These are phyloP conservation scores for Xylota sylvarum DNA, from an alignment of 2,888 invertebrate genomes.

Conservation along the genomic window DNA sequence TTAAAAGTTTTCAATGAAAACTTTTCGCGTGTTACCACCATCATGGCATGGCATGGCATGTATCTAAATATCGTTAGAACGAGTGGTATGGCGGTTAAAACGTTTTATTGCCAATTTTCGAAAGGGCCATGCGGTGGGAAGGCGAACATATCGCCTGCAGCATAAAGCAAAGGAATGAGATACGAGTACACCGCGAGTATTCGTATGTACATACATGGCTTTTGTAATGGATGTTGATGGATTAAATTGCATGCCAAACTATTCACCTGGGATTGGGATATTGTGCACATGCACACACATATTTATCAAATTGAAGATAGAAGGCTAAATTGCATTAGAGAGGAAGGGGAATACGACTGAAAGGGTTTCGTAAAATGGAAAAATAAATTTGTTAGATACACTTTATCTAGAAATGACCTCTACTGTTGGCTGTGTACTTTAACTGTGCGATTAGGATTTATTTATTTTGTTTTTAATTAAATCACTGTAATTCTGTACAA, in stretches of 20 bases:
- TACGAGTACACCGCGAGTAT: neutral
- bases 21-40: neutral
- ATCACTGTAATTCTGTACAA: constrained; percentile 12
- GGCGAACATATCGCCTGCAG: neutral
- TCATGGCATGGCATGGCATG: neutral
- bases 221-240: constrained; percentile 57
- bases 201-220: constrained; percentile 12
- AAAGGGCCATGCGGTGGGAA: constrained; percentile 4
- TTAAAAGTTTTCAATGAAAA: neutral
- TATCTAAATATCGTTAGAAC: neutral
- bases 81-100: constrained; percentile 9
- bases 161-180: neutral
- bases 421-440: neutral
- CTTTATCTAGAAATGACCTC: neutral
- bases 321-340: constrained; percentile 33
- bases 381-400: neutral
- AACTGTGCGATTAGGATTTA: constrained; percentile 11
- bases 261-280: constrained; percentile 48
- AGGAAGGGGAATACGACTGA: neutral
- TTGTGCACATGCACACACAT: neutral
- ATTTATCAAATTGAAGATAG: constrained; percentile 25
- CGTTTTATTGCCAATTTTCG: constrained; percentile 34
- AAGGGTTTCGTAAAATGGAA: constrained; percentile 6
- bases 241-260: constrained; percentile 58
- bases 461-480: constrained; percentile 32